A percentile compares a stretch with the other conserved stretches of the same genome.
phyloP scores from a whole-genome alignment of 2,797 vertebrate genomes.

The Denticeps clupeoides region DNA sequence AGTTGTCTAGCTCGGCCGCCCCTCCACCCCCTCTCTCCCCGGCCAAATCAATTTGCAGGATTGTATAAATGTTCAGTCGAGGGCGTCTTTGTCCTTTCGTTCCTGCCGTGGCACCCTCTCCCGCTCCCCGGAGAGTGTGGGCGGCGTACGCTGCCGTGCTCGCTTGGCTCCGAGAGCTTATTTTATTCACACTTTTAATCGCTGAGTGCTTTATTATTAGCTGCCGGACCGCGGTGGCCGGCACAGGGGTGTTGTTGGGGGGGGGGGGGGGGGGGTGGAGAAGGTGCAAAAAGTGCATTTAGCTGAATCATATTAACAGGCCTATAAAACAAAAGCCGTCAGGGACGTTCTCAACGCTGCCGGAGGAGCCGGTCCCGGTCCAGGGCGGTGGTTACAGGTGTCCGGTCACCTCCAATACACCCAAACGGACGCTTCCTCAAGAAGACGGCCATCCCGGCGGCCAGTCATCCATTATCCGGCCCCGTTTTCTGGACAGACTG shows the following conservation, averaged over 20 bases:
- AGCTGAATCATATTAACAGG: conserved; percentile 63
- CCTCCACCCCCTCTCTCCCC: conserved; percentile 30
- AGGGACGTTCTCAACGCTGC: conserved; percentile 59
- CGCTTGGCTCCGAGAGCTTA: conserved; percentile 60
- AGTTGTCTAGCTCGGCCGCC: conserved; percentile 41
- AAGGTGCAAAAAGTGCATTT: conserved; percentile 59
- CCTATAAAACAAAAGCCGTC: conserved; percentile 62
- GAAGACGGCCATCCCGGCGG: too few relatives aligned
- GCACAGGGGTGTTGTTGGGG: neutral
- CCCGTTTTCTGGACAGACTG: conserved; percentile 14
- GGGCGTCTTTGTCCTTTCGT: conserved; percentile 64
- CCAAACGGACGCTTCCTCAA: too few relatives aligned
- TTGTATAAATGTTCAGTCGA: conserved; percentile 55
- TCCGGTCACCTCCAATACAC: too few relatives aligned
- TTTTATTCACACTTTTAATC: conserved; percentile 71
- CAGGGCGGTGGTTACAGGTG: conserved; percentile 54
- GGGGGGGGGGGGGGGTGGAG: conserved; percentile 34
- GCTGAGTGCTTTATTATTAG: conserved; percentile 73
- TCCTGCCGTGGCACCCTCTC: conserved; percentile 44
- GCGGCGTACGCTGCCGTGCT: conserved; percentile 57
- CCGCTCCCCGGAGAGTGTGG: conserved; percentile 53
- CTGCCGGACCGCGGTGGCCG: conserved; percentile 26
- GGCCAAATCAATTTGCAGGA: conserved; percentile 64
- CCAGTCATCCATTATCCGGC: conserved; percentile 45
- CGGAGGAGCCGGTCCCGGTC: conserved; percentile 47